Conservation (phyloP, 92 coral and sea anemone genomes). For the Montipora capitata region DNA sequence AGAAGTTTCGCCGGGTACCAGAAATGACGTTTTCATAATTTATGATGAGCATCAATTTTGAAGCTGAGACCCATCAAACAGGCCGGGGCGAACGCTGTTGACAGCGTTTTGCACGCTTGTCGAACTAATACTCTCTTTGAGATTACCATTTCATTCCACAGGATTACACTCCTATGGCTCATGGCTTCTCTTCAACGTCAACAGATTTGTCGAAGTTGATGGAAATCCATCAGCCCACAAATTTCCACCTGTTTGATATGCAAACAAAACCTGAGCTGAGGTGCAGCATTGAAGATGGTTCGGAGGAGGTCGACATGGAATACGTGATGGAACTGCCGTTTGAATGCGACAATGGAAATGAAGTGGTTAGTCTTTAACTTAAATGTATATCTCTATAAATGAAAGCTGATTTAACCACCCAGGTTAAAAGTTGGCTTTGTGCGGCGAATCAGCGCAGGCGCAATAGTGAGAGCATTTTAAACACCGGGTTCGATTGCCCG, state of each 20-base stretch:
- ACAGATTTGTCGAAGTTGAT: constrained; percentile 22
- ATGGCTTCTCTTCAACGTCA: constrained; percentile 61
- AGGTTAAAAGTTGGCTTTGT: too few species aligned
- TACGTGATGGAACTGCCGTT: constrained; percentile 71
- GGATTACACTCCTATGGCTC: constrained; percentile 58
- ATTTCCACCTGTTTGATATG: constrained; percentile 58
- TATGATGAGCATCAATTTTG: constrained; percentile 17
- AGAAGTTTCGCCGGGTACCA: constrained; percentile 64
- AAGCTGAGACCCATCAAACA: neutral
- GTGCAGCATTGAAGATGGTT: constrained; percentile 52
- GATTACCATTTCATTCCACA: constrained; percentile 6
- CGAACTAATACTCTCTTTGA: neutral
- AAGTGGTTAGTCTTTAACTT: constrained; percentile 49
- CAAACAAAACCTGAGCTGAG: constrained; percentile 66
- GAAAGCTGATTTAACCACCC: too few species aligned
- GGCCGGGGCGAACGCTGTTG: constrained; percentile 11
- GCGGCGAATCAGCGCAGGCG: too few species aligned
- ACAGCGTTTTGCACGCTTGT: constrained; percentile 26
- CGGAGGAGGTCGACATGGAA: constrained; percentile 69
- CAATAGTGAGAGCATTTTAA: too few species aligned
- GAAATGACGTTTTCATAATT: constrained; percentile 50
- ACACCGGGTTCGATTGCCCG: too few species aligned
- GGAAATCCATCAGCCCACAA: constrained; percentile 45
- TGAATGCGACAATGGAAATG: constrained; percentile 55
- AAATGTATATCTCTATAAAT: neutral